These are phyloP conservation scores for Neodiprion pinetum DNA, from an alignment of 1,140 invertebrate genomes.

Conservation along the genomic window DNA sequence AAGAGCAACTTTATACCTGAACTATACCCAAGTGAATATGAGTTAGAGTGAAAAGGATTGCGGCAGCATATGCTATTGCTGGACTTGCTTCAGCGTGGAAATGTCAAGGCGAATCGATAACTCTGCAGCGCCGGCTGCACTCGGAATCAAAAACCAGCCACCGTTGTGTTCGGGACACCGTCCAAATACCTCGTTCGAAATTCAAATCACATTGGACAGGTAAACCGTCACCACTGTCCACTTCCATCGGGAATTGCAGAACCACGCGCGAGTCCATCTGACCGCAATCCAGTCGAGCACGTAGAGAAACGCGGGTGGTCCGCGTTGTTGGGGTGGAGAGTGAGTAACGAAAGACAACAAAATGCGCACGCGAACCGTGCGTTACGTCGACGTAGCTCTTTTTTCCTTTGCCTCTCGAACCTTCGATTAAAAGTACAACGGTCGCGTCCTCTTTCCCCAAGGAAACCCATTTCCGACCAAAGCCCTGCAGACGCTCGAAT, in stretches of 20 bases:
- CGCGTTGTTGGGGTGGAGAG: background rate
- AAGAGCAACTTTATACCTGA: background rate
- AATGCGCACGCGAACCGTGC: background rate
- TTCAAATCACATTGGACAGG: background rate
- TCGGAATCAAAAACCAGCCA: background rate
- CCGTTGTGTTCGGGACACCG: background rate
- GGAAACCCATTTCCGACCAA: too few relatives aligned
- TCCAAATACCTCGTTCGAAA: background rate
- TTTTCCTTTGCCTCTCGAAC: background rate
- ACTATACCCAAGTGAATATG: background rate
- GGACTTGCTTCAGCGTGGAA: background rate
- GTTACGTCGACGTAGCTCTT: background rate
- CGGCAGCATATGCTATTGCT: background rate
- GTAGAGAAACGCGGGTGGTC: background rate
- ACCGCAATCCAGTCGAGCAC: background rate
- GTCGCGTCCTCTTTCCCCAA: too few relatives aligned
- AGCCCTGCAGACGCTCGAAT: too few relatives aligned
- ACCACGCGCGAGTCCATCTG: background rate
- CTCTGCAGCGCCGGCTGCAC: background rate
- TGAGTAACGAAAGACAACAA: background rate
- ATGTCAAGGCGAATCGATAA: slow-evolving; percentile 5
- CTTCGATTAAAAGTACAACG: background rate
- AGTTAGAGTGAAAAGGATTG: too few relatives aligned
- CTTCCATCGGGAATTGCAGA: background rate
- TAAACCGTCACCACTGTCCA: background rate